Evolutionary conservation across 2,888 invertebrate species (phyloP).

Genomic region (Glyphotaelius pellucidus): DNA sequence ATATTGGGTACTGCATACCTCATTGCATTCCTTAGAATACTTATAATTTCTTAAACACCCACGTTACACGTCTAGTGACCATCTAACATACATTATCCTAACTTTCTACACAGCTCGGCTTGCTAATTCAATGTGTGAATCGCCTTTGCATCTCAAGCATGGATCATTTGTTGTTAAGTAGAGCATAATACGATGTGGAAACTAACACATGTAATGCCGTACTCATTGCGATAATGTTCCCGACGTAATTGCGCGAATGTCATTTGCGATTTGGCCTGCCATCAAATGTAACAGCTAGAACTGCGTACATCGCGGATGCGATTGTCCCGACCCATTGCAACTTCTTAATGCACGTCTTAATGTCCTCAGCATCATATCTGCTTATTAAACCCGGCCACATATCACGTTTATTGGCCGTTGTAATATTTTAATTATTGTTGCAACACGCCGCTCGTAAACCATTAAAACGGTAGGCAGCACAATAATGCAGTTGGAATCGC

Average conservation of each 20-base stretch:
- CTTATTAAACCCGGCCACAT: constrained; percentile 61
- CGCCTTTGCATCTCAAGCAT: constrained; percentile 35
- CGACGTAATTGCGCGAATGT: constrained; percentile 61
- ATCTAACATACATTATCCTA: not conserved
- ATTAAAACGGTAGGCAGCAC: constrained; percentile 16
- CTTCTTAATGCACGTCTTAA: constrained; percentile 64
- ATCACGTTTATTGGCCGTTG: constrained; percentile 62
- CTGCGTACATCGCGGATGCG: constrained; percentile 57
- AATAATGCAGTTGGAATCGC: not conserved
- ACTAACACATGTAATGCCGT: constrained; percentile 44
- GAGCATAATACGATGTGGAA: constrained; percentile 48
- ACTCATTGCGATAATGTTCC: constrained; percentile 41
- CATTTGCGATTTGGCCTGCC: constrained; percentile 64
- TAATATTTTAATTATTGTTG: constrained; percentile 47
- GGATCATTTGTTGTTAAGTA: constrained; percentile 46
- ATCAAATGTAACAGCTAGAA: constrained; percentile 60
- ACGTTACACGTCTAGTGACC: too few species aligned
- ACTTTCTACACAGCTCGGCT: constrained; percentile 12
- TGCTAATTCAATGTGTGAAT: not conserved
- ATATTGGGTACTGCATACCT: too few species aligned
- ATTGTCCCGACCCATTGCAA: constrained; percentile 56
- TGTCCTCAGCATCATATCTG: constrained; percentile 55
- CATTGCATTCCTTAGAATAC: too few species aligned
- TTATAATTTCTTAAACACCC: too few species aligned
- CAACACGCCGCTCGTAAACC: constrained; percentile 9